A percentile compares a stretch with the other conserved stretches of the same genome.
Conservation (phyloP, 2,113 vertebrate species). For the Megaceryle maxima region DNA sequence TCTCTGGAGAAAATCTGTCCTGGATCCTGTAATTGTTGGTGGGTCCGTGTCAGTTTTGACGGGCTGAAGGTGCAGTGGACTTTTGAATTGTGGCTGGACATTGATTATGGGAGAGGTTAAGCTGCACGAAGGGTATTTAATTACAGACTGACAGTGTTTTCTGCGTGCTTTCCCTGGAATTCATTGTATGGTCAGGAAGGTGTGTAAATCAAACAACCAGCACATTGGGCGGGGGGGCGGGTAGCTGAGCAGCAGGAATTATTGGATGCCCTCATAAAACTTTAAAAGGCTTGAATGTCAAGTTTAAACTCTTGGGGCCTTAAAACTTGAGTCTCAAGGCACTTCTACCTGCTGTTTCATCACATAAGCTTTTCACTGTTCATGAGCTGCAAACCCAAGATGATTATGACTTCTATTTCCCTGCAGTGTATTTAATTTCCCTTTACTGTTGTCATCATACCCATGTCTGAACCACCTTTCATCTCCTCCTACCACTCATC, state of each 20-base stretch:
- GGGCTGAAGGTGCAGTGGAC: background rate
- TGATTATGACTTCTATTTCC: constrained; percentile 72
- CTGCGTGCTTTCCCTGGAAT: constrained; percentile 32
- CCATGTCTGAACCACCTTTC: constrained; percentile 70
- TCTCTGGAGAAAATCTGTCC: background rate
- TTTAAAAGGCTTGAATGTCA: constrained; percentile 67
- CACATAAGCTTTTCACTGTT: constrained; percentile 69
- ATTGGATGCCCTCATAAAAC: constrained; percentile 70
- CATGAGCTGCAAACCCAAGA: constrained; percentile 70
- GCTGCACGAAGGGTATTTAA: constrained; percentile 1
- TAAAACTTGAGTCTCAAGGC: constrained; percentile 62
- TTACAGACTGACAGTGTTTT: constrained; percentile 20
- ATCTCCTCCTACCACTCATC: constrained; percentile 73
- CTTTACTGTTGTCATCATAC: constrained; percentile 71
- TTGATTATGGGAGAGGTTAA: background rate
- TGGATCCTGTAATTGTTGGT: background rate
- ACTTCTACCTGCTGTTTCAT: constrained; percentile 61
- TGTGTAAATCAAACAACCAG: constrained; percentile 65
- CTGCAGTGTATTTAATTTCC: constrained; percentile 74
- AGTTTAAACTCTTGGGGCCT: constrained; percentile 54
- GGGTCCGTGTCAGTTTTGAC: background rate
- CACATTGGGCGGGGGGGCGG: background rate
- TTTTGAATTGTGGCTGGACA: background rate
- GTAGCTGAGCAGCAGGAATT: constrained; percentile 16
- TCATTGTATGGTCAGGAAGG: background rate